Evolutionary conservation across 2,797 vertebrate species (phyloP), one percentile per base, ranked within the genome.

Genomic region (Poecilia wingei): DNA sequence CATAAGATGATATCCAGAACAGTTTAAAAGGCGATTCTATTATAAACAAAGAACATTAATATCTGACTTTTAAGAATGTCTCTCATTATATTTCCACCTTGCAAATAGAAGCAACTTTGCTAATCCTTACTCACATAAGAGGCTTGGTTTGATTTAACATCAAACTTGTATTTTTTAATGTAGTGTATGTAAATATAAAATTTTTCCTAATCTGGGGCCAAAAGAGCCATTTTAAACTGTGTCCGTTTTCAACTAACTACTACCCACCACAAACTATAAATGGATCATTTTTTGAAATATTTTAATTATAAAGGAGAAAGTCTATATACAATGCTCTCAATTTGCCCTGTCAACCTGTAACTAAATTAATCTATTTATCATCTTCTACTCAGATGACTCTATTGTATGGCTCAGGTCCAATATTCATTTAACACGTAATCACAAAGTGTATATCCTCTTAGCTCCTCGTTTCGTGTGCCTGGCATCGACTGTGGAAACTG

Each of bases 401-500:
- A 39, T 53, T 51, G 18, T 6, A 41, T 74, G 33, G 13, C 49
- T 51, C 6, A 45, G 59, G 59, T 31, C 55, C 59, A 69, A 46
- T 55, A 53, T 43, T 49, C 33, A 55, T 28, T 31, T 51, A 76
- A 45, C 2, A 68, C 9, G 16, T 73, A 69, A 79, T 79, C 13
- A 72, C n/a, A 2, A 9, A 41, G 8, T 45, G 2, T 87, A 13
- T 89, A 82, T 83, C 16, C 43, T 80, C 68, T 33, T 77, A 81
- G 92, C 69, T 87, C 91, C 57, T 77, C 88, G 4, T 10, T 72
- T 22, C 87, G 83, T 16, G 55, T 8, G 84, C 88, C 95, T 4
- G 94, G 89, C 43, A 91, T 89, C 0, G 84, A 92, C 76, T 99
- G 98, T 28, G 94, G 96, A 0, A 74, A 95, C 85, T 99, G 98